phyloP scores from a whole-genome alignment of 2,888 invertebrate genomes.

The Cryptophagus acutangulus region DNA sequence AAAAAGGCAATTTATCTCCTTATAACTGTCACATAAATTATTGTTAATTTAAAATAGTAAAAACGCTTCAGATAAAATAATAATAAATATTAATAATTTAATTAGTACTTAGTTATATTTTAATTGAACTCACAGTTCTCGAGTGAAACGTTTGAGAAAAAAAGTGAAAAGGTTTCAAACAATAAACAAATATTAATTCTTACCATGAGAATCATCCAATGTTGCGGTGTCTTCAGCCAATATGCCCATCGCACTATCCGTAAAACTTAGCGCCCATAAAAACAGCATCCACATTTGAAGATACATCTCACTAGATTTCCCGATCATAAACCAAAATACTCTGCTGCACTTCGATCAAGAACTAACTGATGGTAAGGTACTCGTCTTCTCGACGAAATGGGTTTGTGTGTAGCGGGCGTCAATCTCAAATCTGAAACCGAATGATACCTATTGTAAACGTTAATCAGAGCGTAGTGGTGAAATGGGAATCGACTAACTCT shows the following conservation, averaged over 20 bases:
- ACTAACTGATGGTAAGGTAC: background rate
- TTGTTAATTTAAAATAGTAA: too few species aligned
- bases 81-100: too few species aligned
- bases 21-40: too few species aligned
- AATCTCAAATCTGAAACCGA: constrained; percentile 10
- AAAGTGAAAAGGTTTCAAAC: constrained; percentile 14
- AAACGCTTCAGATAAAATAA: too few species aligned
- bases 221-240: constrained; percentile 39
- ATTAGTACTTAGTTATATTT: too few species aligned
- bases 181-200: too few species aligned
- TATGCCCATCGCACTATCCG: constrained; percentile 35
- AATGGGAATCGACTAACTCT: constrained; percentile 22
- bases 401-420: too few species aligned
- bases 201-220: constrained; percentile 29
- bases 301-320: constrained; percentile 29
- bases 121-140: too few species aligned
- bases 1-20: too few species aligned
- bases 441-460: constrained; percentile 29
- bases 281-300: constrained; percentile 43
- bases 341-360: background rate
- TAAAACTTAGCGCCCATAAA: constrained; percentile 41
- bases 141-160: too few species aligned
- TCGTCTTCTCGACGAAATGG: background rate
- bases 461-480: constrained; percentile 38
- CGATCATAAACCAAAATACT: constrained; percentile 3